phyloP scores from a whole-genome alignment of 2,888 invertebrate genomes.

The Leptinotarsa haldemani region DNA sequence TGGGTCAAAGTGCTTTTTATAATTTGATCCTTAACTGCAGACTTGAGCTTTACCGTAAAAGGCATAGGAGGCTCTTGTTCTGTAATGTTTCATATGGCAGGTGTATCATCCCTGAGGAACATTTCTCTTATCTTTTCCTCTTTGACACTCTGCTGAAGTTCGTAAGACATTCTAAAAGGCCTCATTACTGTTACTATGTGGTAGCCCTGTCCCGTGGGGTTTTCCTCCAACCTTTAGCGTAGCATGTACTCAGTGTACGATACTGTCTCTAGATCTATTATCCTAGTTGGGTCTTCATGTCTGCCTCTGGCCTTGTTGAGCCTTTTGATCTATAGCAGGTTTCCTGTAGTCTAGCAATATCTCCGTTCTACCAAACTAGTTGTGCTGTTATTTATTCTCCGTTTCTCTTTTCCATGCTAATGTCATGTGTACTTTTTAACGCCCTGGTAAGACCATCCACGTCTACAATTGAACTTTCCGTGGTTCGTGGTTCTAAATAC shows the following conservation, averaged over 20 bases:
- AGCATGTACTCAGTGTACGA: background rate
- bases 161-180: background rate
- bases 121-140: background rate
- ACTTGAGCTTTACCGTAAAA: background rate
- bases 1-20: conserved; percentile 8
- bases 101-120: background rate
- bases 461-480: background rate
- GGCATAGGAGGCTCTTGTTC: background rate
- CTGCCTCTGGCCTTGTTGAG: background rate
- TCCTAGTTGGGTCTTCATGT: background rate
- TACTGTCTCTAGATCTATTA: background rate
- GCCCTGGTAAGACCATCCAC: background rate
- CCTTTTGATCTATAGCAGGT: background rate
- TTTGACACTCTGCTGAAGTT: background rate
- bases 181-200: background rate
- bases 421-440: background rate
- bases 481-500: background rate
- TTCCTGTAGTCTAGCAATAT: background rate
- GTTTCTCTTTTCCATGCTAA: background rate
- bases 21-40: conserved; percentile 3
- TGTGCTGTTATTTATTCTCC: background rate
- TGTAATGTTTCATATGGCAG: no score
- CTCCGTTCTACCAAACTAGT: conserved; percentile 22
- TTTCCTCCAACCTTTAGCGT: background rate
- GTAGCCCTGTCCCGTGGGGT: no score